Conservation (phyloP, 2,797 vertebrate species). For the Otus scops region DNA sequence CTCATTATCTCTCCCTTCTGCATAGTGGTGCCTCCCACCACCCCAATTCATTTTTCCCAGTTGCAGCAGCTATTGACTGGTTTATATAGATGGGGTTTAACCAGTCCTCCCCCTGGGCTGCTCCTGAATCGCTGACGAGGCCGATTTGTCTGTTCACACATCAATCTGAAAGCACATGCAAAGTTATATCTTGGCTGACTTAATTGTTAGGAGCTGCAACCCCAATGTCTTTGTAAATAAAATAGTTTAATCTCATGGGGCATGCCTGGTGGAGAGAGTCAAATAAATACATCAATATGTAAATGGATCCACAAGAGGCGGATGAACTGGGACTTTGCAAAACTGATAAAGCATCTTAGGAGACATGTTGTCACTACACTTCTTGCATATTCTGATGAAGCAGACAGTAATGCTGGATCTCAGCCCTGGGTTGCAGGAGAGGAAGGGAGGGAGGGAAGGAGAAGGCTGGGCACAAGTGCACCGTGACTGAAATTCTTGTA, state of each 20-base stretch:
- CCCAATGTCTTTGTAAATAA: slow-evolving; percentile 65
- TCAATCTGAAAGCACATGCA: slow-evolving; percentile 19
- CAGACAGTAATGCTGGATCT: slow-evolving; percentile 2
- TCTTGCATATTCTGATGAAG: slow-evolving; percentile 41
- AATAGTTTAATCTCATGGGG: slow-evolving; percentile 52
- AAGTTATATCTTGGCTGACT: slow-evolving; percentile 27
- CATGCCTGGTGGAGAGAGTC: not conserved
- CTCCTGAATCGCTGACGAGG: not conserved
- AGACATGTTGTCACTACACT: slow-evolving; percentile 9
- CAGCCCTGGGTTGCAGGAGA: not conserved
- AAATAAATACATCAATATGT: slow-evolving; percentile 69
- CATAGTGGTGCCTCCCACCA: not conserved
- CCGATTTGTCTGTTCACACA: not conserved
- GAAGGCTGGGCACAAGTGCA: not conserved
- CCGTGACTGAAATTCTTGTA: slow-evolving; percentile 41
- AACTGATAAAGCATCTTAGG: slow-evolving; percentile 64
- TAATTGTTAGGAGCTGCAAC: slow-evolving; percentile 25
- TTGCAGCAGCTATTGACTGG: slow-evolving; percentile 16
- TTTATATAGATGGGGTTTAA: not conserved
- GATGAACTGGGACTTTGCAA: slow-evolving; percentile 51
- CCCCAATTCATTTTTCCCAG: not conserved
- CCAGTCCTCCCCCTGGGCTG: not conserved
- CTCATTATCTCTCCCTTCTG: not conserved
- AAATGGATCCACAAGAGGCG: slow-evolving; percentile 61
- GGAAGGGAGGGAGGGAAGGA: not conserved